Evolutionary conservation across 92 coral and sea anemone species (phyloP).

Genomic region (Desmophyllum pertusum): DNA sequence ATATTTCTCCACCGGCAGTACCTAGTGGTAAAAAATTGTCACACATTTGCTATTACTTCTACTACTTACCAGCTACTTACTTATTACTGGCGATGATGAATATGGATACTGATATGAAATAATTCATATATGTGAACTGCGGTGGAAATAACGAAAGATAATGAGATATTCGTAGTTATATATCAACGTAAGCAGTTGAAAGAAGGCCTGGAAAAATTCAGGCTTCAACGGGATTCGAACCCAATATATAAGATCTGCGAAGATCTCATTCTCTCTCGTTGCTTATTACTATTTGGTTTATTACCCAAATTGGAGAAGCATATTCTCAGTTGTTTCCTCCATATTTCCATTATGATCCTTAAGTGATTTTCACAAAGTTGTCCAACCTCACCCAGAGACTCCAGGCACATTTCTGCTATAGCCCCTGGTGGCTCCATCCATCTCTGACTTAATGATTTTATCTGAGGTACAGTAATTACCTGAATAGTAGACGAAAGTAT

Average conservation of each 20-base stretch:
- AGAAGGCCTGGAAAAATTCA: too few species aligned
- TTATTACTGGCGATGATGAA: too few species aligned
- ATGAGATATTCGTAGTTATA: too few species aligned
- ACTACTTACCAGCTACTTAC: too few species aligned
- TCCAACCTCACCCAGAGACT: not conserved
- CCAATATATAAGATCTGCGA: too few species aligned
- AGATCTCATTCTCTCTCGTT: too few species aligned
- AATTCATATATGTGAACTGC: too few species aligned
- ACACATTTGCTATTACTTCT: not conserved
- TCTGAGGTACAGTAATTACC: not conserved
- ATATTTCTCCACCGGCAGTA: not conserved
- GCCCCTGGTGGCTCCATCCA: not conserved
- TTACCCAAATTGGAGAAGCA: conserved; percentile 1
- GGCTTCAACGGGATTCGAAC: too few species aligned
- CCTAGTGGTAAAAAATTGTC: not conserved
- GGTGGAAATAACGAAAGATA: too few species aligned
- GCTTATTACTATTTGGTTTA: too few species aligned
- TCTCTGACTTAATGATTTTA: not conserved
- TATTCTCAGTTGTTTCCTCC: not conserved
- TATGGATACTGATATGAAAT: too few species aligned
- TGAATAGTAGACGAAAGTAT: not conserved
- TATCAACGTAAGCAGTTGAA: too few species aligned
- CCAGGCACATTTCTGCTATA: not conserved
- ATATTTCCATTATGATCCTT: not conserved
- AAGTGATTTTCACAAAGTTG: not conserved